phyloP scores from a whole-genome alignment of 2,113 vertebrate species.

The Strix uralensis region DNA sequence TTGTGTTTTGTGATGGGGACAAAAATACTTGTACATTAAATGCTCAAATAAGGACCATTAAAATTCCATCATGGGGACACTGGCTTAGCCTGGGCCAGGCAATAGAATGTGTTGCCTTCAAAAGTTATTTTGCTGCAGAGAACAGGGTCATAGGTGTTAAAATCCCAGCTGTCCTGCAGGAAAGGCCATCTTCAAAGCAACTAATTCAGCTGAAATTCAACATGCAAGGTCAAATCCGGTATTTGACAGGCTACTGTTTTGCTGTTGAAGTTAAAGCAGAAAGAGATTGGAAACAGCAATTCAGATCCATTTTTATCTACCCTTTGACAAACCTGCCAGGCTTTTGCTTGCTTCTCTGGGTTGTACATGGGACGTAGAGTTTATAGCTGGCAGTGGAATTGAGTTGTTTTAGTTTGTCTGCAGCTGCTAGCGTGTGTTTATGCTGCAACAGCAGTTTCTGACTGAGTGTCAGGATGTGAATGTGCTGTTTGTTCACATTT shows the following conservation, averaged over 20 bases:
- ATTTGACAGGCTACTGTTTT: neutral
- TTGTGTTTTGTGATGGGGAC: neutral
- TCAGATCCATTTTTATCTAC: neutral
- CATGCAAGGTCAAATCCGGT: neutral
- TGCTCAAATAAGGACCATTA: neutral
- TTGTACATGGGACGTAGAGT: neutral
- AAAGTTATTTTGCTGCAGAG: neutral
- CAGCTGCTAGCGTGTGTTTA: conserved; percentile 18
- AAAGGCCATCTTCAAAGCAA: neutral
- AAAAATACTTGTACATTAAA: neutral
- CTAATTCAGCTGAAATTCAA: neutral
- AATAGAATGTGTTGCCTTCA: neutral
- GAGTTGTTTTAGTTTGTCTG: neutral
- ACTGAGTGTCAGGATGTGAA: neutral
- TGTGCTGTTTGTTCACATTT: conserved; percentile 33
- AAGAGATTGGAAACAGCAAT: neutral
- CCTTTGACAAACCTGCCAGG: neutral
- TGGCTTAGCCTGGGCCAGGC: neutral
- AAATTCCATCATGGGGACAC: neutral
- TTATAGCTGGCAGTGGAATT: neutral
- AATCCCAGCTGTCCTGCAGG: neutral
- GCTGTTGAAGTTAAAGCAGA: neutral
- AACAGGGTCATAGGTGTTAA: neutral
- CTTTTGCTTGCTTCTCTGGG: neutral
- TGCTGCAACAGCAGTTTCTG: conserved; percentile 53